Conservation (phyloP, 2,797 vertebrate species). For the Vultur gryphus region DNA sequence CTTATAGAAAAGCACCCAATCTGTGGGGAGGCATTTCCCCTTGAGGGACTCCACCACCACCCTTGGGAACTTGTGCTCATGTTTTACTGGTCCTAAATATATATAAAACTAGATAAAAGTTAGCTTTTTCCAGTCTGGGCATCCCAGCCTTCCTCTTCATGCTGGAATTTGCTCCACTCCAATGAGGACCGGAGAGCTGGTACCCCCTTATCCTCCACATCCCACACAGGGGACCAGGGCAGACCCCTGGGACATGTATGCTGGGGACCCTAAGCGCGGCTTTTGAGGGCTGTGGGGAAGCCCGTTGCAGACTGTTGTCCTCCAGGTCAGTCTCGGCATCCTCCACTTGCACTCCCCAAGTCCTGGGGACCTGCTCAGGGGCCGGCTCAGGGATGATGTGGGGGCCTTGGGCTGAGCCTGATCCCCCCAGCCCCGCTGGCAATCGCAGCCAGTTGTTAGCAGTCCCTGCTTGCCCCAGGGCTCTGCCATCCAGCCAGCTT, state of each 20-base stretch:
- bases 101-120: not conserved
- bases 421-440: not conserved
- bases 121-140: not conserved
- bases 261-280: not conserved
- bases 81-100: not conserved
- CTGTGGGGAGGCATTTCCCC: not conserved
- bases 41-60: not conserved
- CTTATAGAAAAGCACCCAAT: not conserved
- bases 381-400: not conserved
- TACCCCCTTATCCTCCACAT: not conserved
- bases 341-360: not conserved
- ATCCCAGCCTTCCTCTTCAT: not conserved
- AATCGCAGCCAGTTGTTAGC: not conserved
- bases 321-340: not conserved
- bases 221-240: not conserved
- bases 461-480: not conserved
- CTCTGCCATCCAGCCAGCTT: not conserved
- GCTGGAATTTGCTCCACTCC: not conserved
- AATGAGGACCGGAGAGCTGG: accelerated
- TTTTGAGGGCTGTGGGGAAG: not conserved
- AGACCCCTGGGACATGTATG: not conserved
- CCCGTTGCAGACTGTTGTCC: not conserved
- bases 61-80: not conserved
- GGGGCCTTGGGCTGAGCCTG: not conserved
- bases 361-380: not conserved